Percentiles rank a stretch among this genome's conserved stretches.
Conservation (phyloP, 2,888 invertebrate species). For the Horisme vitalbata region DNA sequence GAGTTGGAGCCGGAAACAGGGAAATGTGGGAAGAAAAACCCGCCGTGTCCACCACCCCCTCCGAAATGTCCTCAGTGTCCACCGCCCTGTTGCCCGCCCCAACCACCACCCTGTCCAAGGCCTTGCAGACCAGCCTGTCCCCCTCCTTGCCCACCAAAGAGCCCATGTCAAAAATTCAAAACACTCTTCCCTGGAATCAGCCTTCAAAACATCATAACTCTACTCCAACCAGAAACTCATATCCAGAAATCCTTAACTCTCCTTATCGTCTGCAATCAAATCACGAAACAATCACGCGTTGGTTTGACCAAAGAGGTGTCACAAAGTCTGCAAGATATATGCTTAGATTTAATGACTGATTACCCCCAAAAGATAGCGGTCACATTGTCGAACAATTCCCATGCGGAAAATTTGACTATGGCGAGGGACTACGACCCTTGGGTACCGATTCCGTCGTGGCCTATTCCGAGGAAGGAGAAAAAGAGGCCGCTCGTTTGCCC, state of each 20-base stretch:
- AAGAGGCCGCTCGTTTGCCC: constrained; percentile 45
- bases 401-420: constrained; percentile 24
- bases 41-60: not conserved
- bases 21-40: constrained; percentile 32
- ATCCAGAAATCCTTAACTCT: too few relatives aligned
- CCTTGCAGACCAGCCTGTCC: constrained; percentile 30
- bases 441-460: constrained; percentile 68
- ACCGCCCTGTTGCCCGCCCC: constrained; percentile 12
- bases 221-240: not conserved
- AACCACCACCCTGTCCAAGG: constrained; percentile 5
- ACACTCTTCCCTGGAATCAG: constrained; percentile 11
- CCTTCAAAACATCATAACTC: constrained; percentile 16
- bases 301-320: constrained; percentile 27
- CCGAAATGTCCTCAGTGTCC: not conserved
- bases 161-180: constrained; percentile 36
- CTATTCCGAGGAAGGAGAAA: constrained; percentile 39
- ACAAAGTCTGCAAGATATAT: constrained; percentile 23
- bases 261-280: not conserved
- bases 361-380: not conserved
- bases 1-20: constrained; percentile 32
- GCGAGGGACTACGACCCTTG: constrained; percentile 60
- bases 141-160: constrained; percentile 25
- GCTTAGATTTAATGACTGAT: constrained; percentile 14
- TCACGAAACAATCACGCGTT: constrained; percentile 3
- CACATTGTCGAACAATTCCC: constrained; percentile 7